phyloP scores from a whole-genome alignment of 2,113 vertebrate genomes.

The Hyaena hyaena region DNA sequence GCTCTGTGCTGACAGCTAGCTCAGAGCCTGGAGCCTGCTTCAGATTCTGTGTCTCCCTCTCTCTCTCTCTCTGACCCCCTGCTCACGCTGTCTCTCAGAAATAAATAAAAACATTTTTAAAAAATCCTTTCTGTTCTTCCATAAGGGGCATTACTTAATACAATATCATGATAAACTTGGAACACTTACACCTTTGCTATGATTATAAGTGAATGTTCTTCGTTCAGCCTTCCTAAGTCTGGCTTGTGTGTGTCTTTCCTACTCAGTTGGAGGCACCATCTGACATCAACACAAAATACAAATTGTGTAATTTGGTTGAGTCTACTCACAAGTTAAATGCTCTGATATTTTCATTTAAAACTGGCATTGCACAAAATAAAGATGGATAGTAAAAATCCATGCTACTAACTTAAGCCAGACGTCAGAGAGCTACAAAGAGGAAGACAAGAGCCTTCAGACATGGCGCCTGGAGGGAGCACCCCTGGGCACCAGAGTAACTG shows the following conservation, averaged over 20 bases:
- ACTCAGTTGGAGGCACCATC: background rate
- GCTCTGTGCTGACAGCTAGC: too few species aligned
- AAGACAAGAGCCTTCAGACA: background rate
- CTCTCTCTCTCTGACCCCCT: too few species aligned
- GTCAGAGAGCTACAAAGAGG: background rate
- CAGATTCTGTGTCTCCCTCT: too few species aligned
- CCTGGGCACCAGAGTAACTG: background rate
- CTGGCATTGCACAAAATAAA: background rate
- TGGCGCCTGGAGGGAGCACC: fast-evolving
- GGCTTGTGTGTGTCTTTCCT: slow-evolving; percentile 3
- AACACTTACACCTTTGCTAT: background rate
- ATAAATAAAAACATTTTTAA: background rate
- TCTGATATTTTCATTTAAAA: slow-evolving; percentile 38
- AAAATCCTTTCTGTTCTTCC: background rate
- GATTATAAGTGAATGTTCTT: background rate
- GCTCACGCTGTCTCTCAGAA: too few species aligned
- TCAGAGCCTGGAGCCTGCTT: too few species aligned
- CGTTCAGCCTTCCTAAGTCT: background rate
- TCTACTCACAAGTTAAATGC: background rate
- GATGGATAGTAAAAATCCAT: background rate
- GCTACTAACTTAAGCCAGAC: background rate
- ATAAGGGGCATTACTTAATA: background rate
- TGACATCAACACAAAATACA: background rate
- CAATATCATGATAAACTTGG: background rate
- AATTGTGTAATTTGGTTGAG: slow-evolving; percentile 45